Percentiles rank a stretch among this genome's conserved stretches.
These are phyloP conservation scores for Myotis lucifugus DNA, from an alignment of 2,113 vertebrate species.

Conservation along the genomic window DNA sequence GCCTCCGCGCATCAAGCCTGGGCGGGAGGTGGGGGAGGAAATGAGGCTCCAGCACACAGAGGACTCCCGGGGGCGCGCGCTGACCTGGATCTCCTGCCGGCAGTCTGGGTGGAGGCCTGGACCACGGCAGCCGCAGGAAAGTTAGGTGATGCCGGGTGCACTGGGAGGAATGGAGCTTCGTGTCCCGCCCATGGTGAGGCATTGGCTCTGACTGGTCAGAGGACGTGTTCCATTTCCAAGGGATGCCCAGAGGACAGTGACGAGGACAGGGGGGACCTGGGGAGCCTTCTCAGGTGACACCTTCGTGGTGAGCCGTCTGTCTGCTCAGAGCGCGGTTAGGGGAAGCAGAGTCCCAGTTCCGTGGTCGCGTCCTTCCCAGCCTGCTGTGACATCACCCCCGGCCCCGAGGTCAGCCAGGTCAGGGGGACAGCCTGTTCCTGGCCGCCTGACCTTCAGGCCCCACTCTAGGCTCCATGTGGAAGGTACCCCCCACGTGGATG, in stretches of 20 bases:
- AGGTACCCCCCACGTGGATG: rapidly evolving
- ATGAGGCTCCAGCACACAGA: not conserved
- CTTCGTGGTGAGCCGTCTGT: not conserved
- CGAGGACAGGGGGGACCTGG: not conserved
- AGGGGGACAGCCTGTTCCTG: not conserved
- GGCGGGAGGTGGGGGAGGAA: not conserved
- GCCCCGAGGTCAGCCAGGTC: rapidly evolving
- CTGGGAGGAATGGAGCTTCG: not conserved
- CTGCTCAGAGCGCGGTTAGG: no score
- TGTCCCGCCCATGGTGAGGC: not conserved
- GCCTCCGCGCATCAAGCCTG: not conserved
- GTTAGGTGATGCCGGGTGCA: not conserved
- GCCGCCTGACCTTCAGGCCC: not conserved
- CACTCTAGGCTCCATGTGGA: rapidly evolving
- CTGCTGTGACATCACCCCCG: not conserved
- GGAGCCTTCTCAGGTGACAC: not conserved
- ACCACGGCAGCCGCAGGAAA: not conserved
- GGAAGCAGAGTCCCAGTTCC: not conserved
- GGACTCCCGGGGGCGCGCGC: rapidly evolving
- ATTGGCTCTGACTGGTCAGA: no score
- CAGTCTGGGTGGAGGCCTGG: no score
- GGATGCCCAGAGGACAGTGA: not conserved
- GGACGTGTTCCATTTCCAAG: not conserved
- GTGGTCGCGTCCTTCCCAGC: not conserved
- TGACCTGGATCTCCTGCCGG: no score